Evolutionary conservation across 2,797 vertebrate species (phyloP), one percentile per base, ranked within the genome.

Genomic region (Macropodus opercularis): DNA sequence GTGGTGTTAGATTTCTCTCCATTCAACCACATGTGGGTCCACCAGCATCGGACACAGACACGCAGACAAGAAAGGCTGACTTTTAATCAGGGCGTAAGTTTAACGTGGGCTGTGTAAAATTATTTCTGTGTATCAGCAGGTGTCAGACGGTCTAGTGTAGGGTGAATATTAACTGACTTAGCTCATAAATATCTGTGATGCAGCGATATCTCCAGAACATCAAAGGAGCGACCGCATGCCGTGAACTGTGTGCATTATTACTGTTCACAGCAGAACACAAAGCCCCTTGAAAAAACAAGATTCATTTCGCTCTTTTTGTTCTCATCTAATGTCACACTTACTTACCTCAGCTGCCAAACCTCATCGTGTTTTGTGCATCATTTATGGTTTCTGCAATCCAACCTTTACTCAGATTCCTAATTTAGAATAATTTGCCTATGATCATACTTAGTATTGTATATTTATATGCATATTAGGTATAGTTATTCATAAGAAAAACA

Each of bases 1-100:
- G 0, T 6, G 27, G 77, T 81, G 69, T 88, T 80, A 50, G 77
- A 80, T 89, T 84, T 84, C 85, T 69, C 68, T 63, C 72, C 43
- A 35, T 75, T 81, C 74, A 63, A 49, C 69, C 71, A 80, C 67
- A 70, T 54, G 47, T 12, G 47, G 49, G 63, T 73, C 68, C 67
- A 59, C 55, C 73, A 49, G 58, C 67, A 70, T 35, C 42, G 65
- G 50, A 67, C 44, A 22, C 31, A 49, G 35, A n/a, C n/a, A n/a
- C 52, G 41, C n/a, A 27, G 39, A 51, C 53, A 27, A 49, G 66
- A 54, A 47, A 27, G 12, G 58, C 56, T 68, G 29, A 9, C 62
- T 71, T 77, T 75, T 80, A 79, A 83, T 85, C 71, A 70, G 72
- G 74, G 54, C 26, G 11, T 23, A 14, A 36, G 72, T 78, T 59